A percentile compares a stretch with the other conserved stretches of the same genome.
phyloP scores from a whole-genome alignment of 2,797 vertebrate genomes.

The Petrocephalus sullivani region DNA sequence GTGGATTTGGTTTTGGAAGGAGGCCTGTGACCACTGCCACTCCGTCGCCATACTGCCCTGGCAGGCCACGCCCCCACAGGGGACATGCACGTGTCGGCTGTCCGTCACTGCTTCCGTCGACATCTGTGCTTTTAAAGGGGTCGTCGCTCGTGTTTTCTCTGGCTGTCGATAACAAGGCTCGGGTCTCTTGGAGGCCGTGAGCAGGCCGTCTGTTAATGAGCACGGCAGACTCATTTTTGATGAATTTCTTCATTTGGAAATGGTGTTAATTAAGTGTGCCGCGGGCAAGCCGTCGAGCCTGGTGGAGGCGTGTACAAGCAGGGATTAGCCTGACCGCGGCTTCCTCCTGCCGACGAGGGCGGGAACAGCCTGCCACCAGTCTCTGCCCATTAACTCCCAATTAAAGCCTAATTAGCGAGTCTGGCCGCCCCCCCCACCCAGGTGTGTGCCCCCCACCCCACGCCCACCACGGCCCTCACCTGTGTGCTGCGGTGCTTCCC shows the following conservation, averaged over 20 bases:
- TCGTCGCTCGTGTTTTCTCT: not conserved
- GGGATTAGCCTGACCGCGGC: not conserved
- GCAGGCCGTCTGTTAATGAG: not conserved
- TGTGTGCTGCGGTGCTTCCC: constrained; percentile 99
- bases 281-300: not conserved
- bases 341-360: not conserved
- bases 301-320: not conserved
- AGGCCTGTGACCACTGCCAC: not conserved
- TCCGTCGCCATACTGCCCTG: not conserved
- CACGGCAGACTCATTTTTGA: not conserved
- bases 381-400: not conserved
- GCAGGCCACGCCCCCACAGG: not conserved
- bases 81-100: not conserved
- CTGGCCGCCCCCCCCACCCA: constrained; percentile 31
- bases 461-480: constrained; percentile 98
- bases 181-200: not conserved
- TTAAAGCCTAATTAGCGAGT: not conserved
- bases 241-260: not conserved
- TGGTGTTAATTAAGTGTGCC: not conserved
- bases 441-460: constrained; percentile 80
- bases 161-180: not conserved
- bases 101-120: not conserved
- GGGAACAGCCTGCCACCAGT: constrained; percentile 11
- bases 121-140: not conserved
- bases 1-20: not conserved